Base-by-base conservation (phyloP, 2,888 invertebrate species). In the Lepidocyrtoides sp. region DNA sequence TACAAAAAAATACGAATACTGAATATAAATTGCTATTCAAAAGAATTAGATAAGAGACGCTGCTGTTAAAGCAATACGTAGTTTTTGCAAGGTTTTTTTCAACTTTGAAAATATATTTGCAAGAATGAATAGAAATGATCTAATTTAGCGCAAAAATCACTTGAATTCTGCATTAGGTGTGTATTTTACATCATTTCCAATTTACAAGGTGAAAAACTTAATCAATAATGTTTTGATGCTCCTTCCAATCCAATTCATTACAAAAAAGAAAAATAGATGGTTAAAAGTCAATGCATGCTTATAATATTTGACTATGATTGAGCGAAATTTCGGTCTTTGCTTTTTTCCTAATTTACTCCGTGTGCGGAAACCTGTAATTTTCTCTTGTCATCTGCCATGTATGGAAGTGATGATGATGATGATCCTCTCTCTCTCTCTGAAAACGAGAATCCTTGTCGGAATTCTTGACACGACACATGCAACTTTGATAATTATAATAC, bases 351-450 rank as follows among this genome's bases (percentile, higher is more conserved):
- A 81, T 81, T 81, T 72, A 41, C 41, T 72, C 41, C 12, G 17
- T 72, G 41, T 41, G 66, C 36, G 69, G 60, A 69, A 75, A 69
- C 87, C 66, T 79, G 87, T 87, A 87, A 87, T 85, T 75, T 87
- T 63, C 83, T 51, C 79, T 79, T 79, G 87, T 87, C 87, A 87
- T 79, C 75, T 85, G 57, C 87, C 87, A 57, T 87, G 36, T 87
- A 66, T 79, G 87, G 85, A 14, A 2, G 66, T 14, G 32, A n/a
- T 66, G 32, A 54, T 54, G 17, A 17, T n/a, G n/a, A 66, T 29
- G 66, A 66, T 36, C 23, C 26, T 69, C 17, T 32, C 17, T 23
- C 36, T 32, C 17, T 60, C 26, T 23, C 26, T 23, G 23, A 36
- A 2, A n/a, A 36, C n/a, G 36, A 36, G 69, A 44, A 4, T 29